A percentile compares a stretch with the other conserved stretches of the same genome.
Evolutionary conservation across 2,797 vertebrate genomes (phyloP).

Genomic region (Oreortyx pictus): DNA sequence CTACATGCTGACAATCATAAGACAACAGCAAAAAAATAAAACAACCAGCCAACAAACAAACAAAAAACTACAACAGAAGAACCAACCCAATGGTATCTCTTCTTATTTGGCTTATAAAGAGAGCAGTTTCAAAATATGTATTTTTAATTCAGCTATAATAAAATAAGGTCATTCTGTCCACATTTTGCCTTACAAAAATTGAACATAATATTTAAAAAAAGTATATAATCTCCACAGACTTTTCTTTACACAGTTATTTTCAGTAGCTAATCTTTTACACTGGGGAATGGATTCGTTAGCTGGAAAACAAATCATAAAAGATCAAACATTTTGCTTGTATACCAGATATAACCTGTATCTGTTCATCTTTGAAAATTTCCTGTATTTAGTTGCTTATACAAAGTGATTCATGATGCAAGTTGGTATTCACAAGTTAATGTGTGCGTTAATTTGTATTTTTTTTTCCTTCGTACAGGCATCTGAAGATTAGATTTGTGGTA

Average conservation of each 20-base stretch:
- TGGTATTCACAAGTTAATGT: background rate
- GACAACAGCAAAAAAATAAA: background rate
- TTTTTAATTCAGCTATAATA: too few species aligned
- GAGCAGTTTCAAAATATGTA: constrained; percentile 58
- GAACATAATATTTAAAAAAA: constrained; percentile 22
- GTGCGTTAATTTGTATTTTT: background rate
- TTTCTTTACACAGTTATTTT: constrained; percentile 22
- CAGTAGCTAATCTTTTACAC: background rate
- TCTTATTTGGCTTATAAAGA: background rate
- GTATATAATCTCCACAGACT: background rate
- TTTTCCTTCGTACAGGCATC: background rate
- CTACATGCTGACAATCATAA: background rate
- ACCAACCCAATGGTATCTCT: background rate
- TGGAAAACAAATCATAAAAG: constrained; percentile 47
- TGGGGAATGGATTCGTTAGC: constrained; percentile 39
- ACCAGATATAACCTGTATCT: constrained; percentile 34
- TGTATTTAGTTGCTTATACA: constrained; percentile 40
- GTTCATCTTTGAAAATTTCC: constrained; percentile 37
- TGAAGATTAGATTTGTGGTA: constrained; percentile 13
- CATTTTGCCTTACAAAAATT: constrained; percentile 57
- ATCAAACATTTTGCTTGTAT: constrained; percentile 51
- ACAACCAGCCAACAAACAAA: background rate
- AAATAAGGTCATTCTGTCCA: constrained; percentile 46
- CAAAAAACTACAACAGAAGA: too few species aligned
- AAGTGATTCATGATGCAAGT: constrained; percentile 52